Evolutionary conservation across 2,113 vertebrate genomes (phyloP), one percentile per base, ranked within the genome.

Genomic region (Chlorodrepanis virens): DNA sequence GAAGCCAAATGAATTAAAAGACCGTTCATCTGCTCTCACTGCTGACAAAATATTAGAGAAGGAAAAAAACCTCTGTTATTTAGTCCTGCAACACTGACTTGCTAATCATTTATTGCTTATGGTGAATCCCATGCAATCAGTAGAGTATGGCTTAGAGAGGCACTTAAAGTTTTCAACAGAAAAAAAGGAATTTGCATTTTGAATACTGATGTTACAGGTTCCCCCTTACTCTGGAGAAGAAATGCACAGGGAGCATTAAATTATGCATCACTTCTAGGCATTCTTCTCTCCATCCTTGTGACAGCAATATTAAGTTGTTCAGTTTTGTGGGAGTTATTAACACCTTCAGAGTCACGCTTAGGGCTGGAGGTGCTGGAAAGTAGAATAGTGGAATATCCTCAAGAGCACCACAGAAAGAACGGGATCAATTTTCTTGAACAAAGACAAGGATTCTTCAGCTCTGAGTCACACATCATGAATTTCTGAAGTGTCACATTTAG

Each of bases 381-480:
- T 33, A 91, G 72, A 95, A 77, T 37, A 83, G 31, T 52, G 39
- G 50, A 85, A 94, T 95, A 77, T 59, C 42, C 50, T 87, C 70
- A 83, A 74, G 63, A 89, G 80, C 64, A 77, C 63, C 63, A 61
- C 54, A 52, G 63, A 75, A 93, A 87, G 72, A 93, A 92, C 83
- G 78, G 90, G 92, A 91, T 88, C 54, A 74, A 91, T 95, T 97
- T 95, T 86, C 85, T 52, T 77, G 75, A 91, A 94, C 78, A 94
- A 92, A 96, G 92, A 81, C 28, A 71, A 87, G 60, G 47, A 94
- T 90, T 88, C 52, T 94, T 87, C 69, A 84, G 56, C 80, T 91
- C 72, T 81, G 83, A 95, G 83, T 93, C 94, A 90, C 87, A 47
- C 76, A 42, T 70, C 33, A 22, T 88, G 92, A 93, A 95, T 94